Conservation (phyloP, 2,113 vertebrate species). For the Pseudopipra pipra region DNA sequence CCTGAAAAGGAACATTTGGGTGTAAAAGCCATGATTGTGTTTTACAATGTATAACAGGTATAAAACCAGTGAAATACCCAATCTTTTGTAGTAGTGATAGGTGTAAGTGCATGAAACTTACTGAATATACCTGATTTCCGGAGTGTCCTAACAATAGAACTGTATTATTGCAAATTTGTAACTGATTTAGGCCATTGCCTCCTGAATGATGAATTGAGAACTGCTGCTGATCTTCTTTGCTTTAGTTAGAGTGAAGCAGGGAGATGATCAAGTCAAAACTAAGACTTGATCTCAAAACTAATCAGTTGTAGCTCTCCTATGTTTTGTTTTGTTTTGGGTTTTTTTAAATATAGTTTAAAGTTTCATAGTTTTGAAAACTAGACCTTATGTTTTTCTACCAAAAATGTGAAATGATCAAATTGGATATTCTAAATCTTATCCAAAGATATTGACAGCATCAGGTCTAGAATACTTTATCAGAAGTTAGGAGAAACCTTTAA, state of each 20-base stretch:
- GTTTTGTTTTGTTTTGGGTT: not conserved
- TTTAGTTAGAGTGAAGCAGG: not conserved
- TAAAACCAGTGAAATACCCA: not conserved
- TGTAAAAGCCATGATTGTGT: not conserved
- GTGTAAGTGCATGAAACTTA: not conserved
- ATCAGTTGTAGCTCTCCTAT: not conserved
- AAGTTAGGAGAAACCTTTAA: not conserved
- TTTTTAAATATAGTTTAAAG: not conserved
- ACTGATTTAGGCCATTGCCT: not conserved
- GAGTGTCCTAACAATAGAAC: not conserved
- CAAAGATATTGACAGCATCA: not conserved
- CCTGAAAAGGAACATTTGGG: not conserved
- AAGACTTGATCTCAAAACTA: not conserved
- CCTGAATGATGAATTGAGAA: not conserved
- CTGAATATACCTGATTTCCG: not conserved
- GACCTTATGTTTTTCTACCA: not conserved
- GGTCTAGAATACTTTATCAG: not conserved
- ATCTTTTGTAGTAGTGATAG: not conserved
- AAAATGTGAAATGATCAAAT: not conserved
- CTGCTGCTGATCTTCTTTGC: not conserved
- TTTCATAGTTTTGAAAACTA: not conserved
- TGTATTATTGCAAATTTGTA: not conserved
- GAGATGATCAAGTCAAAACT: not conserved
- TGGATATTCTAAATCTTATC: not conserved
- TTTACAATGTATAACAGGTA: not conserved